Base-by-base conservation (phyloP, 1,140 invertebrate genomes). In the Chironomus striatipennis region DNA sequence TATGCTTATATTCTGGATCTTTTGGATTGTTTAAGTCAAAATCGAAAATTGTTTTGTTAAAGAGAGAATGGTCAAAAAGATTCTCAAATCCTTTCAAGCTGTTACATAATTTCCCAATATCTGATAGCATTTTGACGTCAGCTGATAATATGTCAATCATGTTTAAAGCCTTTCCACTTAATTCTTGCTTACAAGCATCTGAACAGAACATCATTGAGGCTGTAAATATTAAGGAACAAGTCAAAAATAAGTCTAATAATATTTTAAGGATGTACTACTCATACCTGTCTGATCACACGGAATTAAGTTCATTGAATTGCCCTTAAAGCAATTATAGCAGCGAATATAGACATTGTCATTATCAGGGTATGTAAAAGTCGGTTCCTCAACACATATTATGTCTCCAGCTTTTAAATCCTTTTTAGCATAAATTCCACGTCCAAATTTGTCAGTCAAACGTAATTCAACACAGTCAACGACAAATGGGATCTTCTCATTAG, bases 251-350 rank as follows among this genome's bases (percentile, higher is more conserved):
- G n/a, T n/a, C n/a, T 88, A 85, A 78, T 85, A 34, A 34, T 34
- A 34, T 2, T 34, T 34, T 2, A 34, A 34, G 24, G 2, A 34
- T n/a, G n/a, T n/a, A n/a, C n/a, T n/a, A n/a, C 84, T n/a, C n/a
- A n/a, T 77, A 76, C 82, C 85, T 81, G 94, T 97, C 74, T 86
- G 79, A 64, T 86, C 80, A 75, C 90, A 93, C 74, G 90, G 90
- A 75, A 89, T 83, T 43, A 91, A 82, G 78, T 89, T 88, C 17
- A 83, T 74, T 75, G 86, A 85, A 79, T 85, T 86, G 78, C 87
- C 85, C 34, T 85, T 84, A 76, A 93, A 86, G 80, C 96, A 98
- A 76, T 92, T 86, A 79, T 89, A 88, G 81, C 95, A 98, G 78
- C 91, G 88, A 43, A 86, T 88, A 47, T 86, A 84, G 15, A n/a